Evolutionary conservation across 2,797 vertebrate genomes (phyloP), one percentile per base, ranked within the genome.

Genomic region (Pachyuromys duprasi): DNA sequence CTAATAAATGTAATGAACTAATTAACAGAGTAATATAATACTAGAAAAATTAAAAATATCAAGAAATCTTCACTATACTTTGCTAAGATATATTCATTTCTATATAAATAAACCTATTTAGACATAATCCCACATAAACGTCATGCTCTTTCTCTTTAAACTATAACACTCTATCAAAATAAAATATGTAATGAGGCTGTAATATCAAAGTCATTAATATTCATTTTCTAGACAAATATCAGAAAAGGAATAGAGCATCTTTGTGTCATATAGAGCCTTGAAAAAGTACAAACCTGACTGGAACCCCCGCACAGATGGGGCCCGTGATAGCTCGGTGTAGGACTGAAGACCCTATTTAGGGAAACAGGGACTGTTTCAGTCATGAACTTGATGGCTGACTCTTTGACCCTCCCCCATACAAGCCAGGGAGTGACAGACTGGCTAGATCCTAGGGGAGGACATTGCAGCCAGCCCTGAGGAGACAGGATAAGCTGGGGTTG

Each of bases 271-370:
- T 8, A 72, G 96, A 98, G 96, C 95, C 96, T 97, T 97, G 81
- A 98, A 98, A 98, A 99, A 99, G 99, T 99, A 99, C 99, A 99
- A 99, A 99, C 99, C 99, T 99, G n/a, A n/a, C n/a, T n/a, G n/a
- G n/a, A n/a, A n/a, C n/a, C n/a, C n/a, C n/a, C n/a, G n/a, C n/a
- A n/a, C n/a, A n/a, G n/a, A n/a, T n/a, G n/a, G n/a, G n/a, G n/a
- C n/a, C n/a, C n/a, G n/a, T n/a, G n/a, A n/a, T n/a, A n/a, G n/a
- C n/a, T n/a, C n/a, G n/a, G n/a, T n/a, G n/a, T n/a, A n/a, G n/a
- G n/a, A n/a, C n/a, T n/a, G n/a, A n/a, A n/a, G n/a, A n/a, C n/a
- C n/a, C n/a, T n/a, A n/a, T n/a, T n/a, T n/a, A n/a, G n/a, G n/a
- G n/a, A n/a, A n/a, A n/a, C n/a, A n/a, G n/a, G n/a, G n/a, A n/a